Evolutionary conservation across 1,140 invertebrate species (phyloP).

Genomic region (Linepithema humile): DNA sequence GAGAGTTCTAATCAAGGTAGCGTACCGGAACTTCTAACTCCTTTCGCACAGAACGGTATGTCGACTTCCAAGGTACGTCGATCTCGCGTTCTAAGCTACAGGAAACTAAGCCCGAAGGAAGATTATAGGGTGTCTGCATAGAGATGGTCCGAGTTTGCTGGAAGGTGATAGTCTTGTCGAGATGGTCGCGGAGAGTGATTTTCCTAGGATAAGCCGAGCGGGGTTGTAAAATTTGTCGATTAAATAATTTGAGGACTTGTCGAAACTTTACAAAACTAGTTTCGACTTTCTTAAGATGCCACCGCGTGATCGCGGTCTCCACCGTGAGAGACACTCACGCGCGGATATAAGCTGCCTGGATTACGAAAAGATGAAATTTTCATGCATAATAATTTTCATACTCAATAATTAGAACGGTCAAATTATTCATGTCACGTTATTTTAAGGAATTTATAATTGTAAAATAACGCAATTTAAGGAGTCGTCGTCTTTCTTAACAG

Average conservation of each 20-base stretch:
- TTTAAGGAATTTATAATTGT: neutral
- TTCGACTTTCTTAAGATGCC: constrained; percentile 17
- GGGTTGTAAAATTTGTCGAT: constrained; percentile 55
- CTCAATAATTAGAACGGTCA: neutral
- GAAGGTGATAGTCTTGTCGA: neutral
- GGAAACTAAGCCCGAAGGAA: constrained; percentile 27
- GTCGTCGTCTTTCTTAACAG: too few relatives aligned
- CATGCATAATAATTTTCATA: neutral
- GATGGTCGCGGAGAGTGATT: constrained; percentile 42
- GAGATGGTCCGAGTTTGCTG: constrained; percentile 48
- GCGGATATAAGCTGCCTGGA: neutral
- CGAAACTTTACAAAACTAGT: constrained; percentile 49
- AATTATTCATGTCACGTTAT: neutral
- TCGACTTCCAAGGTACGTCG: constrained; percentile 51
- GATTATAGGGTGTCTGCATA: constrained; percentile 41
- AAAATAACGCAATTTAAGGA: neutral
- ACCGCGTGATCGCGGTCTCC: constrained; percentile 2
- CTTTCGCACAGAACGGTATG: constrained; percentile 58
- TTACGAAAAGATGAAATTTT: neutral
- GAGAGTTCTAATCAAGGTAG: constrained; percentile 59
- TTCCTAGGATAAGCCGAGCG: constrained; percentile 6
- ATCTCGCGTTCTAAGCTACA: constrained; percentile 15
- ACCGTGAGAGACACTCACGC: neutral
- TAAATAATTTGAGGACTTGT: constrained; percentile 52
- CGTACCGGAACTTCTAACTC: constrained; percentile 60